A percentile compares a stretch with the other conserved stretches of the same genome.
Evolutionary conservation across 2,888 invertebrate genomes (phyloP).

Genomic region (Crepidodera aurea): DNA sequence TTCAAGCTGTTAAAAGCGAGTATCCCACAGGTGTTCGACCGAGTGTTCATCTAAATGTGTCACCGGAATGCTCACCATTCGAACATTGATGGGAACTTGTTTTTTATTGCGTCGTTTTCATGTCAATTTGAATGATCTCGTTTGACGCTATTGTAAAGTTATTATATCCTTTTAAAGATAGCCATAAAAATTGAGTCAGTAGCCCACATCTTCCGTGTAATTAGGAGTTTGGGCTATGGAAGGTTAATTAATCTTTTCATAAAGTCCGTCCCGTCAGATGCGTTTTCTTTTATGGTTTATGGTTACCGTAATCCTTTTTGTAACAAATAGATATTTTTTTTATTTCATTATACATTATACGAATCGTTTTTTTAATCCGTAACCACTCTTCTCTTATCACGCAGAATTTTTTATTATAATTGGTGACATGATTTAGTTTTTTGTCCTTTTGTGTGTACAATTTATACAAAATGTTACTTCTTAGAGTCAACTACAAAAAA

Average conservation of each 20-base stretch:
- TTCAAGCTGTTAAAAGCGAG: slow-evolving; percentile 42
- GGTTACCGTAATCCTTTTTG: too few relatives aligned
- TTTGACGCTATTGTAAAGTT: slow-evolving; percentile 21
- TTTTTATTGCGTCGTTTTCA: slow-evolving; percentile 31
- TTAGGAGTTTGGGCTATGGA: background rate
- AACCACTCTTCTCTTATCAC: too few relatives aligned
- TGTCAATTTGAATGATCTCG: slow-evolving; percentile 32
- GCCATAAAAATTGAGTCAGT: slow-evolving; percentile 11
- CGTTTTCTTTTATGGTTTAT: background rate
- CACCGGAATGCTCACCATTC: slow-evolving; percentile 43
- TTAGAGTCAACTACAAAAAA: too few relatives aligned
- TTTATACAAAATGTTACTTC: too few relatives aligned
- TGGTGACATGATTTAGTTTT: too few relatives aligned
- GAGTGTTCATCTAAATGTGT: slow-evolving; percentile 43
- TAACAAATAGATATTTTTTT: too few relatives aligned
- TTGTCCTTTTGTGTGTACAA: too few relatives aligned
- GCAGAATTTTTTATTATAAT: too few relatives aligned
- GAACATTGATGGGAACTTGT: slow-evolving; percentile 39
- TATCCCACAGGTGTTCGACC: slow-evolving; percentile 48
- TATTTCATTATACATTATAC: too few relatives aligned
- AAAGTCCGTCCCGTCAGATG: background rate
- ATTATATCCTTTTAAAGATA: slow-evolving; percentile 21
- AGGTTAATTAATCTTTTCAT: slow-evolving; percentile 9
- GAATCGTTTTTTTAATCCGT: too few relatives aligned
- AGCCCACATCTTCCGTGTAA: slow-evolving; percentile 12